Evolutionary conservation across 30 jellyfish, hydroid and myxozoan species (phyloP).

Genomic region (Aurelia sp.): DNA sequence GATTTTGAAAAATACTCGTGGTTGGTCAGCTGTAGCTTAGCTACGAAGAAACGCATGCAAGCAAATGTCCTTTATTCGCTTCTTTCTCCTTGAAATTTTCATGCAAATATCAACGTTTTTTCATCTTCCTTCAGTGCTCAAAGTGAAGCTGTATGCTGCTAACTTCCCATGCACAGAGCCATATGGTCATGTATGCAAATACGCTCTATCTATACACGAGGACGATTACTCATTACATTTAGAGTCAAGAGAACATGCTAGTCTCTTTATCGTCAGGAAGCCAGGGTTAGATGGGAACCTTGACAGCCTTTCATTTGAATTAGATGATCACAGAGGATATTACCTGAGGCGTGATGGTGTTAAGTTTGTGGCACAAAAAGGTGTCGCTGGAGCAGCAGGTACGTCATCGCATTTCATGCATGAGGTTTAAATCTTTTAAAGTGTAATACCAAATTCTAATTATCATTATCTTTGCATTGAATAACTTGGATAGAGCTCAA

Average conservation of each 20-base stretch:
- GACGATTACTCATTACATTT: slow-evolving; percentile 75
- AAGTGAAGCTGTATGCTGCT: slow-evolving; percentile 76
- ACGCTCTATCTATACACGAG: slow-evolving; percentile 77
- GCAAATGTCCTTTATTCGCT: too few relatives aligned
- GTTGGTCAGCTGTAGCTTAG: too few relatives aligned
- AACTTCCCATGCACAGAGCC: slow-evolving; percentile 87
- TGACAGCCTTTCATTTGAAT: slow-evolving; percentile 65
- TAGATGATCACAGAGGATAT: slow-evolving; percentile 79
- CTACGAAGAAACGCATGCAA: too few relatives aligned
- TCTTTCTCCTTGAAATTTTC: too few relatives aligned
- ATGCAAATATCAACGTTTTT: neutral
- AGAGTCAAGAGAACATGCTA: slow-evolving; percentile 87
- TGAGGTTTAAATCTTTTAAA: too few relatives aligned
- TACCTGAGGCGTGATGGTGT: slow-evolving; percentile 69
- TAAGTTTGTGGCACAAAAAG: slow-evolving; percentile 39
- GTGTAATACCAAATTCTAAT: too few relatives aligned
- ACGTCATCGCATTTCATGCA: neutral
- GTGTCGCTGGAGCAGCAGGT: slow-evolving; percentile 12
- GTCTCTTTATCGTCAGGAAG: slow-evolving; percentile 69
- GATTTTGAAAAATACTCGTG: too few relatives aligned
- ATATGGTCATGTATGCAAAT: slow-evolving; percentile 90
- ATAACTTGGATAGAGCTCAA: too few relatives aligned
- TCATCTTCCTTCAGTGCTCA: slow-evolving; percentile 52
- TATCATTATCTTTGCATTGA: too few relatives aligned
- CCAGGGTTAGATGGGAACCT: slow-evolving; percentile 79